Conservation (phyloP, 2,888 invertebrate genomes). For the Mimachlamys varia region DNA sequence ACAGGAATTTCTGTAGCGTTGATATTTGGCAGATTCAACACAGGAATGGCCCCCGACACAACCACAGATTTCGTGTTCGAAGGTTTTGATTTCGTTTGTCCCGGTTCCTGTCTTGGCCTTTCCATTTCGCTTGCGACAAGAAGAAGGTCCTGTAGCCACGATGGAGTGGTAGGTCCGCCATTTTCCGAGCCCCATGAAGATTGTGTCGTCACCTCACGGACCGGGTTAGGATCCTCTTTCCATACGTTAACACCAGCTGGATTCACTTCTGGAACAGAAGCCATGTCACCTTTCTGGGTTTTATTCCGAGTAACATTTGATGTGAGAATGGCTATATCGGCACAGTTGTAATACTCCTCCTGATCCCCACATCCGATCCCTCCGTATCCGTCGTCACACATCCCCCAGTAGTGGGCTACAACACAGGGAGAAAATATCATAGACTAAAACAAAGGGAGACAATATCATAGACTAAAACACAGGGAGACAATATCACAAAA, state of each 20-base stretch:
- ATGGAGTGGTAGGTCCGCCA: neutral
- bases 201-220: neutral
- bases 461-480: neutral
- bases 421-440: neutral
- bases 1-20: neutral
- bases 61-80: neutral
- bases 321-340: conserved; percentile 55
- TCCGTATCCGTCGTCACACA: conserved; percentile 47
- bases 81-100: neutral
- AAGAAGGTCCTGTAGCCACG: neutral
- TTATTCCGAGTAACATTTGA: neutral
- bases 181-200: neutral
- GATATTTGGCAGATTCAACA: conserved; percentile 22
- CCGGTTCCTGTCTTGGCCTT: neutral
- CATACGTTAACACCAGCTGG: neutral
- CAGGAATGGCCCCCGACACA: neutral
- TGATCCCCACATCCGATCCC: conserved; percentile 56
- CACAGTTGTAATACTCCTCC: conserved; percentile 61
- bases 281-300: neutral
- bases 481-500: too few relatives aligned
- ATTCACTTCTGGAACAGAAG: too few relatives aligned
- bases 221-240: neutral
- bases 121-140: conserved; percentile 20
- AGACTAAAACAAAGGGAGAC: too few relatives aligned
- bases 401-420: conserved; percentile 53